A percentile compares a stretch with the other conserved stretches of the same genome.
Conservation (phyloP, 2,888 invertebrate genomes). For the Eristalis tenax region DNA sequence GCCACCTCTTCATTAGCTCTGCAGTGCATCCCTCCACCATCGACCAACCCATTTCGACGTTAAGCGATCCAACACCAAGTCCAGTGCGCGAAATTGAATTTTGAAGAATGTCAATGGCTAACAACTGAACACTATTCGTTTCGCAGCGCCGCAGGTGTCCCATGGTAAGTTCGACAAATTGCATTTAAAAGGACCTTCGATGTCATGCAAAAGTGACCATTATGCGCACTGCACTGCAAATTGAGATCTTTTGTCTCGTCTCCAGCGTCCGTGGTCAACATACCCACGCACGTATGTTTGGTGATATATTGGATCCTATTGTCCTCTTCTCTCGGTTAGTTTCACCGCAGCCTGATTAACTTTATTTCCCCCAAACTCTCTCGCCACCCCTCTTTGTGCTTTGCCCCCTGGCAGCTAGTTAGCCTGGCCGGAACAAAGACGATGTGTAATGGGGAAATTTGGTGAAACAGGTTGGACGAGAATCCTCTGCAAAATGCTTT, state of each 20-base stretch:
- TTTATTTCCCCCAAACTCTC: slow-evolving; percentile 9
- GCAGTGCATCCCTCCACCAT: too few species aligned
- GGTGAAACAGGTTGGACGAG: slow-evolving; percentile 2
- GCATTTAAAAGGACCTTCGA: slow-evolving; percentile 10
- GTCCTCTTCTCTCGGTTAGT: not conserved
- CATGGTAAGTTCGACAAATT: slow-evolving; percentile 24
- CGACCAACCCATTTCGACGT: not conserved
- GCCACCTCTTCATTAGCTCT: too few species aligned
- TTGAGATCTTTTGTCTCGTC: not conserved
- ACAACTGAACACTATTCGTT: not conserved
- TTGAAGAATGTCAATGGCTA: not conserved
- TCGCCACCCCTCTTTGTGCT: not conserved
- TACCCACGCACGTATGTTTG: slow-evolving; percentile 1
- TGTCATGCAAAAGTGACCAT: slow-evolving; percentile 20
- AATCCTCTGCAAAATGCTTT: slow-evolving; percentile 22
- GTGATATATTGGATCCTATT: not conserved
- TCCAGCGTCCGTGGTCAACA: not conserved
- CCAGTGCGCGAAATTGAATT: not conserved
- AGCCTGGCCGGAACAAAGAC: not conserved
- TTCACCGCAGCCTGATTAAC: slow-evolving; percentile 21
- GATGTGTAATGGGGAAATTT: slow-evolving; percentile 23
- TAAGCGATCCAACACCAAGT: not conserved
- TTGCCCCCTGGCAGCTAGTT: not conserved
- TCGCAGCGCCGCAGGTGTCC: slow-evolving; percentile 10
- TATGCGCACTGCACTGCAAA: not conserved